Evolutionary conservation across 2,113 vertebrate genomes (phyloP), one percentile per base, ranked within the genome.

Genomic region (Mustela lutreola): DNA sequence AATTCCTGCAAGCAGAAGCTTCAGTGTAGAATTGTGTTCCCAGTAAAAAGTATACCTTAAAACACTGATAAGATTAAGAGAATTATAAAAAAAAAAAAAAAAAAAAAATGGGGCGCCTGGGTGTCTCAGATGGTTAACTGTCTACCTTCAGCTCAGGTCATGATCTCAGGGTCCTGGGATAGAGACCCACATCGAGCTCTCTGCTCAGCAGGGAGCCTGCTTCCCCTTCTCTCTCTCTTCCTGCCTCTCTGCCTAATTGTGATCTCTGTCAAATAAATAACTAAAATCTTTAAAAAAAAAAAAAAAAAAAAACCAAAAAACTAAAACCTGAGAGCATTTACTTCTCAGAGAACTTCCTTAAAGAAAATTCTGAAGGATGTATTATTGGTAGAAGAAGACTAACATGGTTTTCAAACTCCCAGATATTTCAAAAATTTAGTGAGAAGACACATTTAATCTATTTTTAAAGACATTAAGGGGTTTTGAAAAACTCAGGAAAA

Each of bases 1-100:
- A 96, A 63, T 84, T 93, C 19, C 65, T 92, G 81, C 48, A 92
- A 97, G 70, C 36, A 92, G 28, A 91, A 33, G 39, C 36, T 86
- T 76, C 36, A 58, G 39, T 85, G 48, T 80, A 42, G 26, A 83
- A 62, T 50, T 92, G 48, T 73, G 71, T 58, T 26, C 36, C 26
- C 67, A 83, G 67, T 42, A 78, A 92, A 65, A 78, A 65, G 11
- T 78, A 50, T 50, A 93, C 7, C 80, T 89, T 91, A 70, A 91
- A 86, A 84, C 36, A 82, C 28, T 85, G 33, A 82, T 56, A 84
- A 84, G 8, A 91, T 60, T 73, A 39, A 88, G 19, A 39, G 21
- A 36, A 31, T 79, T 56, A 26, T n/a, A 75, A 95, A 58, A 21
- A 73, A 42, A 42, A 80, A 53, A 42, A 42, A 80, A 53, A 53